Percentiles rank a stretch among this genome's conserved stretches.
Evolutionary conservation across 1,140 invertebrate species (phyloP).

Genomic region (Drosophila oshimai): DNA sequence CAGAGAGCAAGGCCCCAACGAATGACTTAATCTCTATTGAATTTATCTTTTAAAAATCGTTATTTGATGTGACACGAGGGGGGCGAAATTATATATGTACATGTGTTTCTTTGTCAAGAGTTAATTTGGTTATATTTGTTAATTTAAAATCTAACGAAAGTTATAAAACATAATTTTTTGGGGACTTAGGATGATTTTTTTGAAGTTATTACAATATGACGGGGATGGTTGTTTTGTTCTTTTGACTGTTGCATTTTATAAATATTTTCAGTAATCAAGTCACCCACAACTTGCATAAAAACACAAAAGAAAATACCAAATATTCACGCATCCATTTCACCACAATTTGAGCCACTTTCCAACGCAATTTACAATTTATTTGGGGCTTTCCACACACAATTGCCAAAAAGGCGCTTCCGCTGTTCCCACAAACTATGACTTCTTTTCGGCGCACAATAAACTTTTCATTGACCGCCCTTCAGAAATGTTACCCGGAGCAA

Average conservation of each 20-base stretch:
- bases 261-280: not conserved
- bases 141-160: no score
- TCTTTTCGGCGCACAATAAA: conserved; percentile 27
- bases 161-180: no score
- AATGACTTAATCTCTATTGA: not conserved
- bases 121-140: no score
- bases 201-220: no score
- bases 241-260: no score
- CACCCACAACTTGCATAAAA: not conserved
- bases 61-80: no score
- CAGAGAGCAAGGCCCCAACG: not conserved
- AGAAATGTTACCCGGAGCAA: conserved; percentile 25
- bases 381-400: conserved; percentile 18
- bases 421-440: conserved; percentile 5
- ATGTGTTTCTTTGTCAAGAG: no score
- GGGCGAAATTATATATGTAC: no score
- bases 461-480: conserved; percentile 29
- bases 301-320: not conserved
- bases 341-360: not conserved
- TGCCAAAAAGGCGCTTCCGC: conserved; percentile 1
- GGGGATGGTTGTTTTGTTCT: no score
- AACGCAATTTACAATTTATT: conserved; percentile 28
- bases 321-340: not conserved
- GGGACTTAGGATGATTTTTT: no score
- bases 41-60: no score